Evolutionary conservation across 2,797 vertebrate genomes (phyloP).

Genomic region (Setipinna tenuifilis): DNA sequence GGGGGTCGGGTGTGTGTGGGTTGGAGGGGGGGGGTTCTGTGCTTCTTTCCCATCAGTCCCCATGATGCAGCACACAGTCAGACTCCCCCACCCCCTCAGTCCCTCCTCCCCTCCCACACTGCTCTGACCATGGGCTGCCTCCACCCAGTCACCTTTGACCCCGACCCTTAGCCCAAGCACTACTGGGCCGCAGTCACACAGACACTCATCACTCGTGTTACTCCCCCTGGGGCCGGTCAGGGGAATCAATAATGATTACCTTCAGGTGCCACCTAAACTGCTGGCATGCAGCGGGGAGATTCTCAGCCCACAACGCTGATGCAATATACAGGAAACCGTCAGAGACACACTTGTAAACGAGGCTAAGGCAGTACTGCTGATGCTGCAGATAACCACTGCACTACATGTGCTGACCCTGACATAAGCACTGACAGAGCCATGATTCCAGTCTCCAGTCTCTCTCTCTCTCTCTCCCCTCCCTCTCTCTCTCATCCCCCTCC

Average conservation of each 20-base stretch:
- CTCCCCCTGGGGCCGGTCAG: not conserved
- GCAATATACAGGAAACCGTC: slow-evolving; percentile 8
- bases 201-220: slow-evolving; percentile 41
- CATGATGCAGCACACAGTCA: slow-evolving; percentile 46
- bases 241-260: not conserved
- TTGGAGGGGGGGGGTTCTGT: slow-evolving; percentile 41
- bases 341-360: not conserved
- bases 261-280: not conserved
- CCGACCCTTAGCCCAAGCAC: not conserved
- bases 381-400: not conserved
- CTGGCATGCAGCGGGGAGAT: not conserved
- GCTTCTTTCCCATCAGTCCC: slow-evolving; percentile 65
- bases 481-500: not conserved
- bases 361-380: not conserved
- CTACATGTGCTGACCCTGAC: slow-evolving; percentile 12
- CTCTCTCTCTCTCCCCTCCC: not conserved
- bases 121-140: slow-evolving; percentile 32
- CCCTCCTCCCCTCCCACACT: not conserved
- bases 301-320: not conserved
- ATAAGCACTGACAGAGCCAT: slow-evolving; percentile 1
- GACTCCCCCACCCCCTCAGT: too few species aligned
- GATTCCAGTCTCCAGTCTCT: not conserved
- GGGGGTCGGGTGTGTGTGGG: slow-evolving; percentile 14
- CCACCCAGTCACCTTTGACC: slow-evolving; percentile 21
- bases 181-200: not conserved